Conservation (phyloP, 2,888 invertebrate genomes). For the Caenorhabditis becei region DNA sequence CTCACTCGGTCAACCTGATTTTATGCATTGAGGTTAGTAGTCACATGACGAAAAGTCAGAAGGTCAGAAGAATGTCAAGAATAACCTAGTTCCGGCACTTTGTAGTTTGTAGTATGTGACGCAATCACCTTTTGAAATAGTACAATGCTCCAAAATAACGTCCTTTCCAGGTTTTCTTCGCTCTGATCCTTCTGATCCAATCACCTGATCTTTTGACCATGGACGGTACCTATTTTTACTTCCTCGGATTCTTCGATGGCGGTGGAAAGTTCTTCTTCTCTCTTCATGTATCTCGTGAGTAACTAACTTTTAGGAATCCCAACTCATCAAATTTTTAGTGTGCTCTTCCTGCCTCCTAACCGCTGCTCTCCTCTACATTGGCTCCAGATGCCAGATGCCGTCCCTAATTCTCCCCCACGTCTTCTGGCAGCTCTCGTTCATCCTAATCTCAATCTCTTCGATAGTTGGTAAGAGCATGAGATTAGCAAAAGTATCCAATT, state of each 20-base stretch:
- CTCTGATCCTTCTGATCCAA: conserved; percentile 68
- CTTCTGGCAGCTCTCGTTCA: conserved; percentile 67
- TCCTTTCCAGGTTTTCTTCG: conserved; percentile 64
- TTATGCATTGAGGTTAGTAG: conserved; percentile 65
- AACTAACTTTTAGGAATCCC: neutral
- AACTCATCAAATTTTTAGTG: conserved; percentile 46
- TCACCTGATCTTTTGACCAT: conserved; percentile 66
- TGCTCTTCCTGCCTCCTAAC: conserved; percentile 64
- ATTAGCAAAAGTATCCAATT: neutral
- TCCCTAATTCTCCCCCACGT: conserved; percentile 62
- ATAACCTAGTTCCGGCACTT: too few species aligned
- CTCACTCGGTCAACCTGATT: conserved; percentile 67
- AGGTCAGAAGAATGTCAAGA: neutral
- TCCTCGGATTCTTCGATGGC: conserved; percentile 67
- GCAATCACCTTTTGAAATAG: neutral
- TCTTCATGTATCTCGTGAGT: conserved; percentile 63
- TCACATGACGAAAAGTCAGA: too few species aligned
- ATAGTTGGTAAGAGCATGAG: conserved; percentile 49
- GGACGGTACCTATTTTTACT: conserved; percentile 72
- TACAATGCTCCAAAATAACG: neutral
- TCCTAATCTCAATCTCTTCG: conserved; percentile 54
- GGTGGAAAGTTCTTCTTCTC: conserved; percentile 63
- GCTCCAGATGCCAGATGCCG: conserved; percentile 55
- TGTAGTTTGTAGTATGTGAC: too few species aligned
- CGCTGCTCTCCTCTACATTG: conserved; percentile 62